Base-by-base conservation (phyloP, 2,797 vertebrate genomes). In the Valencia hispanica region DNA sequence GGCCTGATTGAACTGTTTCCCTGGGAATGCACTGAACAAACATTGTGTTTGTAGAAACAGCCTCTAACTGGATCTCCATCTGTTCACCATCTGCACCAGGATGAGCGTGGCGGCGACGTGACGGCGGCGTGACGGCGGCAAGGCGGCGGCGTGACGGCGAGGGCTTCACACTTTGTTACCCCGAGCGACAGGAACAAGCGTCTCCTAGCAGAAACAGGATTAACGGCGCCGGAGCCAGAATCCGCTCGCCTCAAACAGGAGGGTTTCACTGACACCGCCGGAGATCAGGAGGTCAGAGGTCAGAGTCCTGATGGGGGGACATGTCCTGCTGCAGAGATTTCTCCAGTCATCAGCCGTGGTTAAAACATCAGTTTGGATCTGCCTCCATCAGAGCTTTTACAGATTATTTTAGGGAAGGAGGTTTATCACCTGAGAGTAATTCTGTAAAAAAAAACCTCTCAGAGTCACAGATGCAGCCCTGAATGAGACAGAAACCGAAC, bases 51-150 rank as follows among this genome's bases (percentile, higher is more conserved):
- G 43, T 36, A 53, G 71, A 18, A 27, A 72, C 69, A 15, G 47
- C 27, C 27, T 20, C 55, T 45, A 25, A 61, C 2, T 5, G 20
- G 39, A 50, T 66, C 68, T 65, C 66, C 18, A 17, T 63, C 74
- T 61, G 70, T 27, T 10, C 47, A 5, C 71, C 80, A 65, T 78
- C 68, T 48, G 65, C 5, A 50, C 34, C 8, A 43, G 18, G n/a
- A 22, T 32, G 34, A 12, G 5, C 10, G 17, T 43, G 25, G 7
- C n/a, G 14, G 47, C 17, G 1, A 0, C 4, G 0, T 48, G 47
- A 17, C 11, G 11, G 41, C 41, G 11, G 41, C 9, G 7, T 43
- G 41, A 1, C 2, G 20, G 47, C 51, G 9, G 51, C 51, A n/a
- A 20, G 51, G 22, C 18, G 51, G 22, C 18, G 47, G 5, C 47